Evolutionary conservation across 2,797 vertebrate genomes (phyloP), one percentile per base, ranked within the genome.

Genomic region (Ctenosaura bakeri): DNA sequence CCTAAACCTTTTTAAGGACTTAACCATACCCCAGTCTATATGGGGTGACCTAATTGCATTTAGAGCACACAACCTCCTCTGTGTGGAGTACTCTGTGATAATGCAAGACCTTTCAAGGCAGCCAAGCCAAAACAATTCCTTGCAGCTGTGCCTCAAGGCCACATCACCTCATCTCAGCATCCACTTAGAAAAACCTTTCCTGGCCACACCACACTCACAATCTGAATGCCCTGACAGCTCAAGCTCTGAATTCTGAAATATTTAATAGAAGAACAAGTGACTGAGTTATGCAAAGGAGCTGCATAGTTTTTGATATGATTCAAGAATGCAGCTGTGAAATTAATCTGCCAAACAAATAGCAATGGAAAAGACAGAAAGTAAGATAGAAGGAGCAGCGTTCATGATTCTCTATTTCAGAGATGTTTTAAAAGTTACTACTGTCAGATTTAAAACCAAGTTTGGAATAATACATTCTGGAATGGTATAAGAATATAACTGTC

Each of bases 271-370:
- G 59, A 22, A 64, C 64, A n/a, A 83, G 38, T 38, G 59, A 22
- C 59, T 64, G 59, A 83, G 66, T 66, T 83, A 46, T 64, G 24
- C 24, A 83, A 83, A 38, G 22, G 35, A 83, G 59, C 35, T 83
- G 59, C 59, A 35, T n/a, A 83, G 56, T 26, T 83, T 83, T 38
- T 62, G 16, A 71, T 85, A 54, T 73, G 20, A 85, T 85, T 22
- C 32, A 73, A 74, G 5, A 73, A 73, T 26, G 32, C 35, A 83
- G 38, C 82, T 42, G 62, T 6, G 42, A 78, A 91, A 86, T 88
- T 64, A 86, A 86, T 88, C 88, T 89, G 85, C 89, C 83, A 71
- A 86, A 94, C 38, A 77, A 77, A 77, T 81, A 54, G 32, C 2
- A 81, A 69, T 90, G 52, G 83, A 83, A 83, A 83, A 42, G 59